Conservation (phyloP, 2,113 vertebrate species). For the Trichomycterus rosablanca region DNA sequence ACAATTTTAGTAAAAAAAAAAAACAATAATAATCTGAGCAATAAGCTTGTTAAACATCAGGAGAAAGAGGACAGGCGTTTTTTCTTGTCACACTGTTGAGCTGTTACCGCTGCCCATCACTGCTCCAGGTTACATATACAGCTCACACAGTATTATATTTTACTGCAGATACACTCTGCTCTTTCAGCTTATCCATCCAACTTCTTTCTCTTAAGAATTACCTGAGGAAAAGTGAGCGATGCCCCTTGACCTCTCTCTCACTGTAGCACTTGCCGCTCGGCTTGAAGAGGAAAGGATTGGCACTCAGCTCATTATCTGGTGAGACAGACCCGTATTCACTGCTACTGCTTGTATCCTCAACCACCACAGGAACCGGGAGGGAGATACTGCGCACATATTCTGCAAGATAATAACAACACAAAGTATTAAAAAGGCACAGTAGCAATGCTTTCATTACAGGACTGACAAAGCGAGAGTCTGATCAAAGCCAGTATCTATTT, state of each 20-base stretch:
- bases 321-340: conserved; percentile 97
- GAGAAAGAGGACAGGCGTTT: no score
- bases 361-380: conserved; percentile 90
- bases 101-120: no score
- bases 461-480: no score
- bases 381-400: conserved; percentile 96
- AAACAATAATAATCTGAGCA: no score
- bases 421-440: background rate
- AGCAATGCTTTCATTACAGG: no score
- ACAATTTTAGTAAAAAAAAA: no score
- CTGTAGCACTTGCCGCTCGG: conserved; percentile 87
- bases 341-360: conserved; percentile 95
- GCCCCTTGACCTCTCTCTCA: conserved; percentile 85
- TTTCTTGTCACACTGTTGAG: no score
- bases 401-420: conserved; percentile 41
- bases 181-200: background rate
- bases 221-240: conserved; percentile 87
- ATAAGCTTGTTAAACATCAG: no score
- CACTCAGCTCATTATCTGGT: conserved; percentile 90
- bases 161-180: no score
- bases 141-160: no score
- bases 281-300: conserved; percentile 91
- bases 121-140: no score
- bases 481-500: no score
- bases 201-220: conserved; percentile 48